Evolutionary conservation across 2,797 vertebrate genomes (phyloP), one percentile per base, ranked within the genome.

Genomic region (Zenarchopterus dispar): DNA sequence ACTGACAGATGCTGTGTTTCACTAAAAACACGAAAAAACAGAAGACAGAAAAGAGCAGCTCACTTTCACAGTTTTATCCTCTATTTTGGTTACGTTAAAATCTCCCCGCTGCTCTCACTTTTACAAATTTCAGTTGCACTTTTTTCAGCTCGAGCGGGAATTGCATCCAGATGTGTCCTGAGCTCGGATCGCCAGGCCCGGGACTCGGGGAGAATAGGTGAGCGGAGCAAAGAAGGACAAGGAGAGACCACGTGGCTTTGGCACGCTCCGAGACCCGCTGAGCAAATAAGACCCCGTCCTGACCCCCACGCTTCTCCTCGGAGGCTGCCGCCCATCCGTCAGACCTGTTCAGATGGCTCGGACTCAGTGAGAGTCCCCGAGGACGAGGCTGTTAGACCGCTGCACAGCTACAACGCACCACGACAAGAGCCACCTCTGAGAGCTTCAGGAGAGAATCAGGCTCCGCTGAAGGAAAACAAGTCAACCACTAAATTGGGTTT

Each of bases 271-370:
- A 77, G 88, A 82, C 70, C 68, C 77, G 54, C 67, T 86, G 81
- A 85, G 75, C 87, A 94, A 94, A 93, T 90, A 92, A 75, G 85
- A 89, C 90, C 92, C 76, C 10, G 8, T 19, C 2, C 59, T 87
- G 88, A 92, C 88, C 89, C 79, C 21, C n/a, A 18, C 64, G 18
- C 76, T 59, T 72, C 48, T 49, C 76, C 79, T 82, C 73, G 60
- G 80, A 66, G 58, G 67, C 77, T 87, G 54, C 81, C 73, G 78
- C 64, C 62, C 83, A 76, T 88, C 90, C 83, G 90, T 91, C 91
- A 91, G 86, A 86, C 75, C 65, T 72, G 74, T 88, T 84, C 80
- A 71, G 85, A 87, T 81, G 88, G 80, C 84, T 77, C 62, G 18
- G 58, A 90, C 86, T 90, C 90, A 91, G 90, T 91, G 90, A 91